phyloP scores from a whole-genome alignment of 2,888 invertebrate species.

The Lasioglossum morio region DNA sequence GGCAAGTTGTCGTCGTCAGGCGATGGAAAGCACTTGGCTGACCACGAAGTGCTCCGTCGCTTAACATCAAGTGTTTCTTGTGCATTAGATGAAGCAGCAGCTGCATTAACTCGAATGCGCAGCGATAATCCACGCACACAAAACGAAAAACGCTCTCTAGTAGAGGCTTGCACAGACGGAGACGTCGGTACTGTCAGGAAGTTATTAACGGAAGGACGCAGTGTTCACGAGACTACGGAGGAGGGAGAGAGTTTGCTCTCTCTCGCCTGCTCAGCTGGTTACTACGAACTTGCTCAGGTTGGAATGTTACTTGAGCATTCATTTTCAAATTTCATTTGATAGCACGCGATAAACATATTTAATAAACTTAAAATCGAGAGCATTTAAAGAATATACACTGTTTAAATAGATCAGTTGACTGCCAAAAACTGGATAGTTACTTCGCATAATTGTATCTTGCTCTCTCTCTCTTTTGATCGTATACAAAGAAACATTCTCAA shows the following conservation, averaged over 20 bases:
- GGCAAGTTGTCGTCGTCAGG: conserved; percentile 92
- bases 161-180: conserved; percentile 97
- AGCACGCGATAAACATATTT: background rate
- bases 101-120: conserved; percentile 97
- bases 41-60: conserved; percentile 94
- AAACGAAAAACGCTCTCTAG: conserved; percentile 90
- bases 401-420: background rate
- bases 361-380: background rate
- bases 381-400: background rate
- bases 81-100: conserved; percentile 98
- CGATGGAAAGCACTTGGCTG: conserved; percentile 93
- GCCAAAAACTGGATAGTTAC: background rate
- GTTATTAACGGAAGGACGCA: conserved; percentile 96
- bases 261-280: conserved; percentile 98
- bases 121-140: conserved; percentile 92
- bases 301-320: conserved; percentile 46
- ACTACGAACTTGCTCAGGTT: conserved; percentile 98
- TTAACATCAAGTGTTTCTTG: conserved; percentile 96
- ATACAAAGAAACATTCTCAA: background rate
- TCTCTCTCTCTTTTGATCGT: background rate
- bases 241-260: conserved; percentile 98
- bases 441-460: background rate
- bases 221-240: conserved; percentile 98
- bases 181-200: conserved; percentile 97
- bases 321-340: background rate